These are phyloP conservation scores for Bombus polaris DNA, from an alignment of 1,140 invertebrate genomes.

Conservation along the genomic window DNA sequence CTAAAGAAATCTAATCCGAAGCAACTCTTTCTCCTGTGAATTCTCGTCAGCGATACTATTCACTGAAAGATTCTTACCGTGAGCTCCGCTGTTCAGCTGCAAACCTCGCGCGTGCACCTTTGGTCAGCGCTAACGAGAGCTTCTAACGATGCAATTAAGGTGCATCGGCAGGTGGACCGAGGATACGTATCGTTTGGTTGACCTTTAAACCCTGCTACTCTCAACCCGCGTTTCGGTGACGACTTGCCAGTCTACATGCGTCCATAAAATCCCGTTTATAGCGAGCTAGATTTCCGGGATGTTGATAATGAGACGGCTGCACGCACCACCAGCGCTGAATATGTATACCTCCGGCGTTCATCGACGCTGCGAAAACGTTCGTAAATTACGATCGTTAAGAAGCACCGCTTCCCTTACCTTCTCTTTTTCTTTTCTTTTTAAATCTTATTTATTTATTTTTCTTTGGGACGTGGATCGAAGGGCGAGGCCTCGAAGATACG, in stretches of 20 bases:
- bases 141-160: slow-evolving; percentile 59
- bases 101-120: slow-evolving; percentile 15
- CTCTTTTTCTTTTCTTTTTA: no score
- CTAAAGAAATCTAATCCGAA: no score
- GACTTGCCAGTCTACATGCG: not conserved
- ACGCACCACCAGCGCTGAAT: slow-evolving; percentile 10
- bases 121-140: slow-evolving; percentile 44
- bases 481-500: not conserved
- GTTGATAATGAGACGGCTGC: slow-evolving; percentile 25
- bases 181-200: not conserved
- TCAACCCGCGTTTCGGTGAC: slow-evolving; percentile 1
- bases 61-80: not conserved
- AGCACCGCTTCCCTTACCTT: not conserved
- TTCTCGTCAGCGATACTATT: not conserved
- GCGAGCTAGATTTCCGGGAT: slow-evolving; percentile 29
- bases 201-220: slow-evolving; percentile 24
- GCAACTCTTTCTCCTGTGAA: no score
- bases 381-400: slow-evolving; percentile 26
- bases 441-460: not conserved
- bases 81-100: not conserved
- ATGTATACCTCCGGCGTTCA: not conserved
- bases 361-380: not conserved
- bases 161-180: slow-evolving; percentile 52
- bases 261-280: slow-evolving; percentile 5
- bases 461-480: not conserved